phyloP scores from a whole-genome alignment of 1,140 invertebrate species.

The Andrena cerasifolii region DNA sequence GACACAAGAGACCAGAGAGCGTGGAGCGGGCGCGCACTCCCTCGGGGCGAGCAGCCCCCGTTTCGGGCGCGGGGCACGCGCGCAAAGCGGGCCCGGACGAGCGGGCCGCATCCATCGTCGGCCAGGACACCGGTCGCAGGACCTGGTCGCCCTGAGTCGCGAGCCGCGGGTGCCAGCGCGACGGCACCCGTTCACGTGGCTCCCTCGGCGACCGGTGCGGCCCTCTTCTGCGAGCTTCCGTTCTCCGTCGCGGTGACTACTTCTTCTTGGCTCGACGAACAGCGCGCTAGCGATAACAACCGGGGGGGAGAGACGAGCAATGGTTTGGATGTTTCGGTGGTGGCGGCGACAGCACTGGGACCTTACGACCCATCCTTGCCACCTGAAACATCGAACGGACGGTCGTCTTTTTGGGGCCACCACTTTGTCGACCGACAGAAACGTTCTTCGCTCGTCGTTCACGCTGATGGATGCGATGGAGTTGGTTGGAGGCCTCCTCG shows the following conservation, averaged over 20 bases:
- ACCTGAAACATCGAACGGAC: constrained; percentile 59
- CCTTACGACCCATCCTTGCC: constrained; percentile 69
- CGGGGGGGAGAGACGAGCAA: constrained; percentile 71
- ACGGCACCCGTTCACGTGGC: constrained; percentile 1
- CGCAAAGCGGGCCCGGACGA: constrained; percentile 5
- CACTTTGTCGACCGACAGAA: constrained; percentile 1
- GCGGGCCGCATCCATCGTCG: constrained; percentile 34
- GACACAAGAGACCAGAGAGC: constrained; percentile 46
- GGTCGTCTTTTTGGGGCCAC: background rate
- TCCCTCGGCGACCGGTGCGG: background rate
- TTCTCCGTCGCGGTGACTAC: constrained; percentile 28
- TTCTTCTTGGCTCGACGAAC: constrained; percentile 60
- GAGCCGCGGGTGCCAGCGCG: background rate
- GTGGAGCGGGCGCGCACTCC: constrained; percentile 23
- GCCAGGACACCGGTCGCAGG: background rate
- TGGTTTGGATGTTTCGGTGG: constrained; percentile 68
- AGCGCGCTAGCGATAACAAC: constrained; percentile 62
- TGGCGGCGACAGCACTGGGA: constrained; percentile 66
- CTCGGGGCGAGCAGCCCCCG: constrained; percentile 35
- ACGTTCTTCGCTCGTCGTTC: background rate
- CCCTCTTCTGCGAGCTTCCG: constrained; percentile 5
- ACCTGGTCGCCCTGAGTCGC: background rate
- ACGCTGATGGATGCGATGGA: background rate
- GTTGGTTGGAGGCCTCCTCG: too few species aligned
- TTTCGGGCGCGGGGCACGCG: constrained; percentile 18